These are phyloP conservation scores for Cheiracanthium punctorium DNA, from an alignment of 2,888 invertebrate species.

Conservation along the genomic window DNA sequence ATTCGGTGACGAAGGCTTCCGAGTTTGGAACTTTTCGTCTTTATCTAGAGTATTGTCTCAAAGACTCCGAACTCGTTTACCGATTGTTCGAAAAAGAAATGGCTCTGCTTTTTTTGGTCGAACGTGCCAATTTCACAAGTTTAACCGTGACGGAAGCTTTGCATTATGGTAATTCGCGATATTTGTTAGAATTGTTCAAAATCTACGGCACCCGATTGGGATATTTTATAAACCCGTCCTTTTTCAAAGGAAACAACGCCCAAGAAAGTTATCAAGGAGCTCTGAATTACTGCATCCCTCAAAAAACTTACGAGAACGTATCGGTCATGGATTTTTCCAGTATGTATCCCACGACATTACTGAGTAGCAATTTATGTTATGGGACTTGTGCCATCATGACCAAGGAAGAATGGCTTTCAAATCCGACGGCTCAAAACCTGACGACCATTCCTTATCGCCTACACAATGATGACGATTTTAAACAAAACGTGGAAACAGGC, in stretches of 20 bases:
- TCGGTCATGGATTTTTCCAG: slow-evolving; percentile 42
- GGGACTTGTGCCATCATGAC: slow-evolving; percentile 34
- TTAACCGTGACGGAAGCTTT: not conserved
- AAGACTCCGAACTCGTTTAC: slow-evolving; percentile 17
- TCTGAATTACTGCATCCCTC: slow-evolving; percentile 11
- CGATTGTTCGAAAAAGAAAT: slow-evolving; percentile 29
- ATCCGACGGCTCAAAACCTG: not conserved
- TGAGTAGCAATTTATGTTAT: slow-evolving; percentile 33
- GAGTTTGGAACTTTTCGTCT: slow-evolving; percentile 33
- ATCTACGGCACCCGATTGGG: slow-evolving; percentile 22
- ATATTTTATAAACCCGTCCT: slow-evolving; percentile 11
- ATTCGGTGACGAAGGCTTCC: not conserved
- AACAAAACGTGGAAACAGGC: no score
- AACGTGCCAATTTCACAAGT: slow-evolving; percentile 28
- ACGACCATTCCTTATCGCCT: not conserved
- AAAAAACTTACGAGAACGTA: not conserved
- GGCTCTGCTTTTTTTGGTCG: not conserved
- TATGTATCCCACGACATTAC: slow-evolving; percentile 27
- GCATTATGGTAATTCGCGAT: slow-evolving; percentile 15
- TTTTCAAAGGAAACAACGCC: no score
- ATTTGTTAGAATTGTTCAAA: slow-evolving; percentile 29
- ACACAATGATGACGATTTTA: not conserved
- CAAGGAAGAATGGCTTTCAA: not conserved
- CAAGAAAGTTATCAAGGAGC: slow-evolving; percentile 23
- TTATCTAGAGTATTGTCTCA: slow-evolving; percentile 30